These are phyloP conservation scores for Cuculus canorus DNA, from an alignment of 2,797 vertebrate genomes.

Conservation along the genomic window DNA sequence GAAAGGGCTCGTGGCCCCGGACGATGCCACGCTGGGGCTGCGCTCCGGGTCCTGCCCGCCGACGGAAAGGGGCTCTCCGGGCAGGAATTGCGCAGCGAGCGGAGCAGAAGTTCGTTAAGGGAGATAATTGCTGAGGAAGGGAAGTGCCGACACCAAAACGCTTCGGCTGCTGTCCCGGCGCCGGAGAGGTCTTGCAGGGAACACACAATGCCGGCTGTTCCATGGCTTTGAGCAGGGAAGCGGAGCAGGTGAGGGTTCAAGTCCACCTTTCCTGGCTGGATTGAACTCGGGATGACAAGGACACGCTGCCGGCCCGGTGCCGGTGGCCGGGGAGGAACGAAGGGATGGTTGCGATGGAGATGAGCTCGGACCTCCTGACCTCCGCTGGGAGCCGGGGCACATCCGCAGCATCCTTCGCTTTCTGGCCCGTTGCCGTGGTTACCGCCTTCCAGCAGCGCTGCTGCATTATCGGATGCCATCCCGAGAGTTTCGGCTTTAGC, in stretches of 20 bases:
- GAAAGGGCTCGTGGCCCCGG: too few relatives aligned
- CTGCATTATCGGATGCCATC: constrained; percentile 5
- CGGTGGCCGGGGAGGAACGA: neutral
- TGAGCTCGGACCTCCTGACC: constrained; percentile 58
- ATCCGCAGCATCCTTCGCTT: constrained; percentile 49
- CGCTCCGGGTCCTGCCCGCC: too few relatives aligned
- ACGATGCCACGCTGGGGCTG: too few relatives aligned
- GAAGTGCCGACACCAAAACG: too few relatives aligned
- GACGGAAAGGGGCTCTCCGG: too few relatives aligned
- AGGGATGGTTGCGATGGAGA: neutral
- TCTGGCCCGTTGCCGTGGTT: constrained; percentile 65
- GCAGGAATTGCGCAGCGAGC: too few relatives aligned
- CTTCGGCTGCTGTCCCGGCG: too few relatives aligned
- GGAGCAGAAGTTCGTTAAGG: too few relatives aligned
- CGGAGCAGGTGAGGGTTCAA: neutral
- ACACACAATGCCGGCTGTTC: too few relatives aligned
- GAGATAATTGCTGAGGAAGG: too few relatives aligned
- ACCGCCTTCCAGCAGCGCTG: constrained; percentile 39
- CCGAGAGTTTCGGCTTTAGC: neutral
- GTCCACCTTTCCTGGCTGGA: too few relatives aligned
- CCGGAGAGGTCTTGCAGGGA: too few relatives aligned
- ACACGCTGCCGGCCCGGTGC: neutral
- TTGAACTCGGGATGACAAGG: neutral
- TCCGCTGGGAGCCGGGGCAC: neutral
- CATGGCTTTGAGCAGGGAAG: neutral